Conservation (phyloP, 1,140 invertebrate species). For the Euglossa dilemma region DNA sequence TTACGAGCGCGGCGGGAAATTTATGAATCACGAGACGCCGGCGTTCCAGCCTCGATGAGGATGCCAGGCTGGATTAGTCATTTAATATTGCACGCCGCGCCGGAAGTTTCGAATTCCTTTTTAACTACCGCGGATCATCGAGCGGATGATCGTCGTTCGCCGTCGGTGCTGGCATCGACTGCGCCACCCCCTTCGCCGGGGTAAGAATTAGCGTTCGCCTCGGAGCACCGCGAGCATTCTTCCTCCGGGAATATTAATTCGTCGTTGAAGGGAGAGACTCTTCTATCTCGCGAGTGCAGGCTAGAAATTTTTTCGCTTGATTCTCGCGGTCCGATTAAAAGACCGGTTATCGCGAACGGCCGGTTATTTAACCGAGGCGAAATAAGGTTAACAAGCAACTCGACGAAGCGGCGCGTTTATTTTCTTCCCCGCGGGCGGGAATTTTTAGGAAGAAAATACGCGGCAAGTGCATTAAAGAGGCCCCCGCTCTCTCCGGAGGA, state of each 20-base stretch:
- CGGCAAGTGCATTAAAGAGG: constrained; percentile 3
- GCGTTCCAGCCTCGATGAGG: neutral
- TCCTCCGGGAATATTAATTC: too few species aligned
- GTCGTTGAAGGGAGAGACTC: too few species aligned
- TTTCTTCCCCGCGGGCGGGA: neutral
- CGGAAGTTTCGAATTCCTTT: neutral
- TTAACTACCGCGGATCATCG: neutral
- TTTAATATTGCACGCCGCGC: constrained; percentile 22
- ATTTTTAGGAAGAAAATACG: neutral
- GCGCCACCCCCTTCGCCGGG: too few species aligned
- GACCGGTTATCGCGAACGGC: too few species aligned
- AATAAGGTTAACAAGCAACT: neutral
- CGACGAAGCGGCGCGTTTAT: neutral
- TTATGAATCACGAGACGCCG: constrained; percentile 25
- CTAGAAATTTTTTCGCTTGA: too few species aligned
- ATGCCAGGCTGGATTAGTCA: neutral
- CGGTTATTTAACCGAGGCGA: too few species aligned
- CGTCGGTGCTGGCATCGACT: neutral
- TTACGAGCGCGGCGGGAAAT: constrained; percentile 16
- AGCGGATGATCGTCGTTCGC: neutral
- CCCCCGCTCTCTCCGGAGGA: too few species aligned
- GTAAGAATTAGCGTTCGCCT: too few species aligned
- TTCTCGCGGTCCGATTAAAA: too few species aligned
- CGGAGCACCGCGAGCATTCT: too few species aligned
- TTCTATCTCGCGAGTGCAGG: too few species aligned